A percentile compares a stretch with the other conserved stretches of the same genome.
phyloP scores from a whole-genome alignment of 2,888 invertebrate species.

The Pemphredon lugubris region DNA sequence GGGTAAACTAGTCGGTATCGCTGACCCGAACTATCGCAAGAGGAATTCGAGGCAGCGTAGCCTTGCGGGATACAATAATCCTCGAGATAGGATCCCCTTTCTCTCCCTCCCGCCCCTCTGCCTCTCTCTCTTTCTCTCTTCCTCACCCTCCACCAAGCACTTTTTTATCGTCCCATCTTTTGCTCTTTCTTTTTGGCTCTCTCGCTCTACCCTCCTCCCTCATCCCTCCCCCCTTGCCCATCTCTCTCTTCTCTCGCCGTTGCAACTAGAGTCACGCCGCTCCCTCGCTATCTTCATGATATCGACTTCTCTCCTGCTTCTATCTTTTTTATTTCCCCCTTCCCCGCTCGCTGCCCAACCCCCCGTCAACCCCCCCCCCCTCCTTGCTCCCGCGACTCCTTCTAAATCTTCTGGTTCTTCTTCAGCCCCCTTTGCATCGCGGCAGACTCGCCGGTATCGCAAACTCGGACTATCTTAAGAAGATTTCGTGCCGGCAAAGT shows the following conservation, averaged over 20 bases:
- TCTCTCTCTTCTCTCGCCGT: conserved; percentile 3
- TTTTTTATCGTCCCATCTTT: conserved; percentile 18
- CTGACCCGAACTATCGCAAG: conserved; percentile 45
- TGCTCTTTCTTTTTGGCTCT: conserved; percentile 10
- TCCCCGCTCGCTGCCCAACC: too few relatives aligned
- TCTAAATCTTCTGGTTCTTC: conserved; percentile 21
- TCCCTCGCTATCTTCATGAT: conserved; percentile 18
- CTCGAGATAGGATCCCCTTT: conserved; percentile 38
- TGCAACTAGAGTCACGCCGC: conserved; percentile 19
- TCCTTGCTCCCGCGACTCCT: conserved; percentile 9
- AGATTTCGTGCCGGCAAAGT: conserved; percentile 34
- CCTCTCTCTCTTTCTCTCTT: conserved; percentile 8
- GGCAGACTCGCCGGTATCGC: conserved; percentile 46
- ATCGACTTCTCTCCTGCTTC: conserved; percentile 30
- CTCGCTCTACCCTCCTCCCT: too few relatives aligned
- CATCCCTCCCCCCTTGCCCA: too few relatives aligned
- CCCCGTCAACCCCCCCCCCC: background rate
- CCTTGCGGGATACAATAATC: conserved; percentile 52
- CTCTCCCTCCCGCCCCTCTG: conserved; percentile 14
- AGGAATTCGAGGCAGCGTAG: conserved; percentile 45
- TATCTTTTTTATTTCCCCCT: background rate
- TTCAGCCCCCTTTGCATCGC: conserved; percentile 47
- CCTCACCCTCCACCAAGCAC: conserved; percentile 14
- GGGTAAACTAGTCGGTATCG: conserved; percentile 40
- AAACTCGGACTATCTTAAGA: conserved; percentile 50